Conservation (phyloP, 2,888 invertebrate species). For the Coleophora deauratella region DNA sequence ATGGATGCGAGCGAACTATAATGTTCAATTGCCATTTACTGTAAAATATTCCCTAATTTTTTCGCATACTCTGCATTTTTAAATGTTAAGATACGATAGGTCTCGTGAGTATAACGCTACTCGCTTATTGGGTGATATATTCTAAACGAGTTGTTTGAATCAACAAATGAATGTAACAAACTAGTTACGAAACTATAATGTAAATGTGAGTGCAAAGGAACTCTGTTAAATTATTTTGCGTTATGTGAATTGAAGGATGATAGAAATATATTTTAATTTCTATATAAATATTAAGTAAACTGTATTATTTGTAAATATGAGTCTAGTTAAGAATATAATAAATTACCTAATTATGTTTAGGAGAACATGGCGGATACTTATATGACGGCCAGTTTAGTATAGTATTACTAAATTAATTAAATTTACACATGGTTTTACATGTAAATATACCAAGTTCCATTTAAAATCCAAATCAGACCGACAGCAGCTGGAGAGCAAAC, state of each 20-base stretch:
- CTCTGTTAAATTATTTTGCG: conserved; percentile 76
- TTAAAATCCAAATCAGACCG: conserved; percentile 23
- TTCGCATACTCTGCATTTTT: conserved; percentile 74
- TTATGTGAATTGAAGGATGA: conserved; percentile 74
- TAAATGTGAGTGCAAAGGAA: conserved; percentile 74
- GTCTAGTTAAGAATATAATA: conserved; percentile 75
- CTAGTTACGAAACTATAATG: conserved; percentile 67
- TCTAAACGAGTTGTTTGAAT: conserved; percentile 67
- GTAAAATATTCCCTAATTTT: conserved; percentile 70
- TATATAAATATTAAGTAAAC: conserved; percentile 67
- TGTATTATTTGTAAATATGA: conserved; percentile 79
- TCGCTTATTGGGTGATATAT: conserved; percentile 74
- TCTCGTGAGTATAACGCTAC: conserved; percentile 65
- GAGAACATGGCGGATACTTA: conserved; percentile 79
- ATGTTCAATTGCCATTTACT: conserved; percentile 71
- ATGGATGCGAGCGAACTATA: conserved; percentile 72
- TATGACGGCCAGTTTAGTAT: conserved; percentile 82
- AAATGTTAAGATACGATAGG: conserved; percentile 65
- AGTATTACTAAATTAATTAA: conserved; percentile 77
- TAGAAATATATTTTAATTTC: conserved; percentile 74
- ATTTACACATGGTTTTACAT: conserved; percentile 74
- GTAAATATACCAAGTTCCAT: conserved; percentile 58
- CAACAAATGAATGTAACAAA: conserved; percentile 60
- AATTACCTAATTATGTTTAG: conserved; percentile 72
- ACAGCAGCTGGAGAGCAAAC: too few relatives aligned